Conservation (phyloP, 2,888 invertebrate genomes). For the Arctia plantaginis region DNA sequence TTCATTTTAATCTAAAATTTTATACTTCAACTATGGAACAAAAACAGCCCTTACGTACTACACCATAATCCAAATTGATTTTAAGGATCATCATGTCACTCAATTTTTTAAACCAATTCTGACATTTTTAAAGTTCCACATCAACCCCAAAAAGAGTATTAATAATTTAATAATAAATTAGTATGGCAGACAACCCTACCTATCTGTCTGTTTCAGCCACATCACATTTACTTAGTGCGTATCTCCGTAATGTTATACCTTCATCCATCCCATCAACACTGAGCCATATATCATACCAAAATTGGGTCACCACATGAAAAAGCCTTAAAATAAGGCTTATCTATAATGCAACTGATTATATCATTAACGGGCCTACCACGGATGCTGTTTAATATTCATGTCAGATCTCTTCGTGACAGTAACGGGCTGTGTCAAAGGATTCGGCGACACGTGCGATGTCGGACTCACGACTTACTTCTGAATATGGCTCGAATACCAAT, state of each 20-base stretch:
- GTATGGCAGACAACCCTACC: background rate
- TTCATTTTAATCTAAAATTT: too few species aligned
- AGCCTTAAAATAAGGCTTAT: conserved; percentile 45
- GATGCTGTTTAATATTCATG: conserved; percentile 61
- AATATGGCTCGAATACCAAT: conserved; percentile 47
- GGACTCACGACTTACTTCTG: conserved; percentile 39
- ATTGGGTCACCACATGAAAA: conserved; percentile 41
- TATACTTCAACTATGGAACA: too few species aligned
- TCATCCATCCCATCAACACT: conserved; percentile 17
- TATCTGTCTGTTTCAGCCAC: background rate
- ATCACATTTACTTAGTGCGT: background rate
- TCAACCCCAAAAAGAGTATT: background rate
- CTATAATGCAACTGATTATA: conserved; percentile 51
- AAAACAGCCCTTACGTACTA: too few species aligned
- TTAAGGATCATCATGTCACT: background rate
- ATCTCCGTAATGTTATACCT: background rate
- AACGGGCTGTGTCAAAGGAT: conserved; percentile 57
- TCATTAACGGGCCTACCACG: conserved; percentile 44
- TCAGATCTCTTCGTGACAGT: conserved; percentile 55
- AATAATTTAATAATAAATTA: background rate
- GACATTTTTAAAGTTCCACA: background rate
- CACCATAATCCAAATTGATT: too few species aligned
- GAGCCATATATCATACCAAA: conserved; percentile 25
- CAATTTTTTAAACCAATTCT: background rate
- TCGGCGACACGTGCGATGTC: conserved; percentile 39